These are phyloP conservation scores for Pachypanchax playfairii DNA, from an alignment of 2,113 vertebrate species.

Conservation along the genomic window DNA sequence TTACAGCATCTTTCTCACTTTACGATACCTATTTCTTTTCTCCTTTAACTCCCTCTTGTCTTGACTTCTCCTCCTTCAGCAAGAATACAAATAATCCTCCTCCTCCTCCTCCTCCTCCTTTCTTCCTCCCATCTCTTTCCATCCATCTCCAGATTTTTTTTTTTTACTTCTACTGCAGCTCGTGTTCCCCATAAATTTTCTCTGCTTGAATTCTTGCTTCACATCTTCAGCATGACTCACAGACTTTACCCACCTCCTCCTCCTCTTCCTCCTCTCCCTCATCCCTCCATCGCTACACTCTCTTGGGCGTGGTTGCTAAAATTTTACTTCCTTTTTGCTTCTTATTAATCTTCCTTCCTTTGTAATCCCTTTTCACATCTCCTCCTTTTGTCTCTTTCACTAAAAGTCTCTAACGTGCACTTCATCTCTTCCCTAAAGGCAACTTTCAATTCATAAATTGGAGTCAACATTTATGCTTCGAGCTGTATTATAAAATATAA, in stretches of 20 bases:
- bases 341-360: neutral
- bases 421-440: neutral
- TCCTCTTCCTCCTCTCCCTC: neutral
- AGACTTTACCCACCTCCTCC: slow-evolving; percentile 21
- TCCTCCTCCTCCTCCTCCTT: slow-evolving; percentile 7
- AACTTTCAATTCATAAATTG: slow-evolving; percentile 6
- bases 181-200: slow-evolving; percentile 57
- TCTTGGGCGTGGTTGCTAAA: slow-evolving; percentile 9
- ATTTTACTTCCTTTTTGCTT: slow-evolving; percentile 18
- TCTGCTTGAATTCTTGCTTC: slow-evolving; percentile 55
- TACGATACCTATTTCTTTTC: slow-evolving; percentile 9
- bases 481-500: neutral
- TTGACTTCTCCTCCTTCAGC: slow-evolving; percentile 13
- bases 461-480: slow-evolving; percentile 6
- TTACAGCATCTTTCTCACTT: slow-evolving; percentile 9
- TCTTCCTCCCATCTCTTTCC: neutral
- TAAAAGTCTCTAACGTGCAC: neutral
- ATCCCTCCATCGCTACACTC: slow-evolving; percentile 34
- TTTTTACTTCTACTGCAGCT: slow-evolving; percentile 36
- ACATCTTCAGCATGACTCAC: slow-evolving; percentile 63
- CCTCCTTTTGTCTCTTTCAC: neutral
- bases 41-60: slow-evolving; percentile 3
- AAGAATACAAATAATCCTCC: slow-evolving; percentile 48
- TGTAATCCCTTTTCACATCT: neutral
- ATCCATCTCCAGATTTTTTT: slow-evolving; percentile 24